Percentiles rank a stretch among this genome's conserved stretches.
Evolutionary conservation across 2,888 invertebrate species (phyloP).

Genomic region (Aphelenchoides bicaudatus): DNA sequence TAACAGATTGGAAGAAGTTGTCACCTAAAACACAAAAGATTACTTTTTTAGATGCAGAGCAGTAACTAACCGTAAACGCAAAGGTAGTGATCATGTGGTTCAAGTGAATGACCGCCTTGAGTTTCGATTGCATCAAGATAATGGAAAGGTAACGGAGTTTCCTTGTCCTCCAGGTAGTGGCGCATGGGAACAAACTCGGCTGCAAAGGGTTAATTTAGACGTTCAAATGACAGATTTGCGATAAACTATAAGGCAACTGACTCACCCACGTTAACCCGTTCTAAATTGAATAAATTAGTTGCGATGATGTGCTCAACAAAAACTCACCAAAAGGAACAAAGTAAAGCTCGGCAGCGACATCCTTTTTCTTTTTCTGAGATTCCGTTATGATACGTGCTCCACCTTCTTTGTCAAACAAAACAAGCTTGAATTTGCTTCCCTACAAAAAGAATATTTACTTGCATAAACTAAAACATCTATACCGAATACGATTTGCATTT

Average conservation of each 20-base stretch:
- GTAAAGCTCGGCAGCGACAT: constrained; percentile 59
- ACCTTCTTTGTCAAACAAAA: constrained; percentile 59
- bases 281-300: not conserved
- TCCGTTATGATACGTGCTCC: constrained; percentile 59
- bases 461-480: too few relatives aligned
- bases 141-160: constrained; percentile 58
- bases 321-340: constrained; percentile 60
- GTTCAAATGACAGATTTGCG: too few relatives aligned
- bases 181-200: constrained; percentile 24
- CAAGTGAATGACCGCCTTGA: constrained; percentile 46
- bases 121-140: constrained; percentile 55
- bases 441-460: too few relatives aligned
- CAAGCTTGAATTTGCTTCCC: constrained; percentile 60
- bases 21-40: too few relatives aligned
- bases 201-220: too few relatives aligned
- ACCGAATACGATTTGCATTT: constrained; percentile 52
- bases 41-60: too few relatives aligned
- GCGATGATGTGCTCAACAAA: constrained; percentile 43
- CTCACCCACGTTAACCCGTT: too few relatives aligned
- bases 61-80: too few relatives aligned
- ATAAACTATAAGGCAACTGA: too few relatives aligned
- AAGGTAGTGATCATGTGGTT: constrained; percentile 51
- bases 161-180: constrained; percentile 58
- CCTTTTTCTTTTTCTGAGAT: constrained; percentile 50
- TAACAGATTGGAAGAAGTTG: constrained; percentile 59